Conservation (phyloP, 1,140 invertebrate species). For the Drosophila sechellia region DNA sequence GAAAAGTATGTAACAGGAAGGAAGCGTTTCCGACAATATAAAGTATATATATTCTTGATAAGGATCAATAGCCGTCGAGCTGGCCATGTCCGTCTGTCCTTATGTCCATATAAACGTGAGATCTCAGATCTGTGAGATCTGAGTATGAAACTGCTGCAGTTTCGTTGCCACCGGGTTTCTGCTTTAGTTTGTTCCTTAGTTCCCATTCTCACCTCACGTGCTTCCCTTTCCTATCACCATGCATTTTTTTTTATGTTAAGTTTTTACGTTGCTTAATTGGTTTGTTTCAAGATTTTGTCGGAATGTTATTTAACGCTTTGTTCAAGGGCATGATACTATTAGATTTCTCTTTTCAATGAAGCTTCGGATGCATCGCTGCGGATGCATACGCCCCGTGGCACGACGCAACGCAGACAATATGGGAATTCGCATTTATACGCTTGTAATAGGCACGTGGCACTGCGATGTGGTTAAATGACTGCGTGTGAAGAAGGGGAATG, state of each 20-base stretch:
- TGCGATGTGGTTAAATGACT: conserved; percentile 2
- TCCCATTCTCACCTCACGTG: background rate
- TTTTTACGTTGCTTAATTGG: conserved; percentile 78
- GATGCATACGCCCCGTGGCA: conserved; percentile 53
- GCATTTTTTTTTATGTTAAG: conserved; percentile 48
- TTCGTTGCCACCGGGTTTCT: conserved; percentile 32
- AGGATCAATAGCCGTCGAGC: no score
- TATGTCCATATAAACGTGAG: no score
- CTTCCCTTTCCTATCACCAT: background rate
- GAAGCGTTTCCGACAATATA: no score
- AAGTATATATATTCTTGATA: no score
- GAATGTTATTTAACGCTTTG: conserved; percentile 35
- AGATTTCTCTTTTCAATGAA: conserved; percentile 60
- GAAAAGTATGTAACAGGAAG: no score
- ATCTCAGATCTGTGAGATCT: background rate
- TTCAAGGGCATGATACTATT: conserved; percentile 20
- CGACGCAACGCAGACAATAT: conserved; percentile 56
- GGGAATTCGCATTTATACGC: conserved; percentile 68
- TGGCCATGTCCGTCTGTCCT: no score
- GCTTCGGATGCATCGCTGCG: conserved; percentile 34
- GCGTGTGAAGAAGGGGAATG: background rate
- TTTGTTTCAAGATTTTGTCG: conserved; percentile 65
- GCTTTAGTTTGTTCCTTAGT: conserved; percentile 66
- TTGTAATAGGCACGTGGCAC: background rate
- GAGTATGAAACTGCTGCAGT: conserved; percentile 32